phyloP scores from a whole-genome alignment of 2,888 invertebrate species.

The Colostygia pectinataria region DNA sequence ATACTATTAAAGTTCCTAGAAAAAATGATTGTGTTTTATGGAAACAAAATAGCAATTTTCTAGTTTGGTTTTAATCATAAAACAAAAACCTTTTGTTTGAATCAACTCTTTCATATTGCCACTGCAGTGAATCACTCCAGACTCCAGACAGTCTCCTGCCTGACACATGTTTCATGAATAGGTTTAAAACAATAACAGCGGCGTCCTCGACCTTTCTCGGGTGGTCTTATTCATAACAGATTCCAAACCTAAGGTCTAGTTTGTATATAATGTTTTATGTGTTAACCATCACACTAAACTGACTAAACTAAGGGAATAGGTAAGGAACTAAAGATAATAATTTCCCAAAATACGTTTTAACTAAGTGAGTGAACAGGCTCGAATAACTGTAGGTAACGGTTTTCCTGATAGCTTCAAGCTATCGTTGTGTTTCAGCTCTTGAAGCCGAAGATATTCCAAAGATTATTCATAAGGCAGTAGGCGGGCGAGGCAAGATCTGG shows the following conservation, averaged over 20 bases:
- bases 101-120: not conserved
- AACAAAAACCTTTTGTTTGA: not conserved
- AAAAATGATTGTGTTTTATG: not conserved
- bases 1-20: not conserved
- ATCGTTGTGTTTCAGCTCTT: too few species aligned
- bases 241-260: not conserved
- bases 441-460: too few species aligned
- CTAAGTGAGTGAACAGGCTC: too few species aligned
- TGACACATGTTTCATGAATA: constrained; percentile 16
- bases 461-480: too few species aligned
- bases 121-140: constrained; percentile 2
- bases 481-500: too few species aligned
- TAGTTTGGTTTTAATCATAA: not conserved
- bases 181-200: constrained; percentile 16
- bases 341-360: too few species aligned
- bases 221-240: not conserved
- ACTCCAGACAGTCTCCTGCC: constrained; percentile 6
- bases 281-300: not conserved
- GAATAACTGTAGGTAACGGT: too few species aligned
- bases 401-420: too few species aligned
- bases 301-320: too few species aligned
- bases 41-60: too few species aligned
- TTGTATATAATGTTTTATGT: not conserved
- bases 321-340: too few species aligned
- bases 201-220: constrained; percentile 1